Evolutionary conservation across 2,888 invertebrate genomes (phyloP), one percentile per base, ranked within the genome.

Genomic region (Cosmorhoe ocellata): DNA sequence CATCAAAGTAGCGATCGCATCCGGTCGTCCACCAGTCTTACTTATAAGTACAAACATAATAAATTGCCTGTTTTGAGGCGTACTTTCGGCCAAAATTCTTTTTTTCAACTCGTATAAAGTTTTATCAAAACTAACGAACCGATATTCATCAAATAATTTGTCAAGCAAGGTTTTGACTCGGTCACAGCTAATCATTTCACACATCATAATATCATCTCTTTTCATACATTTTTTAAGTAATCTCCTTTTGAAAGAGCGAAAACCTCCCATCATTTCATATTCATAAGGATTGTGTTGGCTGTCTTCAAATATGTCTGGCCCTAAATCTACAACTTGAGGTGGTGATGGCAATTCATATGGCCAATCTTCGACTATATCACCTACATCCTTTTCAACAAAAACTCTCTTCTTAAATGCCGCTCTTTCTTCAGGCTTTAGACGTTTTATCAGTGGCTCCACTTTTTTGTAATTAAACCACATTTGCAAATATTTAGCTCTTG

Each of bases 41-140:
- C 84, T 86, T 0, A 86, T 74, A 18, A 87, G 66, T 2, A 86
- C 84, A 1, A 84, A 61, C 47, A 86, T 66, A 59, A 87, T 84
- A 42, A 71, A 77, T 28, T 81, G 71, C 9, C 86, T 65, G 12
- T 74, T 76, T 31, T 83, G 70, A 0, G 68, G 51, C 1, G 72
- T 67, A 37, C 71, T 74, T 37, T 76, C 74, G 1, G 69, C 64
- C 12, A 55, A 44, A 30, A 86, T 56, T n/a, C 70, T 69, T 31
- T 69, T 74, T 1, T 58, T 61, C 0, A 86, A 61, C 11, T 84
- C 82, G 3, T 61, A 66, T 10, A 82, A 70, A 1, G 81, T 71
- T 10, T 66, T 64, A 0, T 74, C 69, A 31, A 84, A 86, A 14
- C 72, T 70, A 0, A 52, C 51, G 34, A 83, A 80, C 1, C 85